A percentile compares a stretch with the other conserved stretches of the same genome.
phyloP scores from a whole-genome alignment of 2,113 vertebrate genomes.

The Lepus timidus region DNA sequence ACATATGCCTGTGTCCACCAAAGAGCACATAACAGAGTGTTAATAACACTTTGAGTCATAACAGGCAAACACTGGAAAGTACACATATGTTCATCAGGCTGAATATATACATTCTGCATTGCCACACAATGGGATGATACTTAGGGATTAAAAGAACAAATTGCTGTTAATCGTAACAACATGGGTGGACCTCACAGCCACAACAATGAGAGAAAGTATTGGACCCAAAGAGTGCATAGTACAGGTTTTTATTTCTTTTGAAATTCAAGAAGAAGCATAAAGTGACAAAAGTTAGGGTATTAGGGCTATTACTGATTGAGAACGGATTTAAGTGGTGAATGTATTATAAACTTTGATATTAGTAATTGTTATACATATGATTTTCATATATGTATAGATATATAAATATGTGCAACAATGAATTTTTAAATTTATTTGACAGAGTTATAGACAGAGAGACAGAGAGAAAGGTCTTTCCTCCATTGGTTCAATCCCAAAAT shows the following conservation, averaged over 20 bases:
- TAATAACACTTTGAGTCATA: not conserved
- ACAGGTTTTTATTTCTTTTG: not conserved
- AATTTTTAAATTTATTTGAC: no score
- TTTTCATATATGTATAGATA: no score
- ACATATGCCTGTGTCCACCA: not conserved
- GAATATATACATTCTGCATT: not conserved
- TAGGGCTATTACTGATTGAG: not conserved
- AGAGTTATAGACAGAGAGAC: no score
- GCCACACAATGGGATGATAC: not conserved
- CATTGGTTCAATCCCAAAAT: no score
- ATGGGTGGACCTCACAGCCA: not conserved
- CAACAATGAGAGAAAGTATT: not conserved
- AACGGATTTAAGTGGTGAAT: not conserved
- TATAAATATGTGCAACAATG: no score
- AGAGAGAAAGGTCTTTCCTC: no score
- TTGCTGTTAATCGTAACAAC: not conserved
- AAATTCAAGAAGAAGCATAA: not conserved
- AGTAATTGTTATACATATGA: no score
- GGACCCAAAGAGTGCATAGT: not conserved
- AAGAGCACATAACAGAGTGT: not conserved
- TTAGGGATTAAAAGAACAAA: not conserved
- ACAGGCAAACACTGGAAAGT: constrained; percentile 14
- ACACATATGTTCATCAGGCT: not conserved
- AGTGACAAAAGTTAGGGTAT: not conserved
- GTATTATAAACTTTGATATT: not conserved